phyloP scores from a whole-genome alignment of 2,797 vertebrate genomes.

The Neopelma chrysocephalum region DNA sequence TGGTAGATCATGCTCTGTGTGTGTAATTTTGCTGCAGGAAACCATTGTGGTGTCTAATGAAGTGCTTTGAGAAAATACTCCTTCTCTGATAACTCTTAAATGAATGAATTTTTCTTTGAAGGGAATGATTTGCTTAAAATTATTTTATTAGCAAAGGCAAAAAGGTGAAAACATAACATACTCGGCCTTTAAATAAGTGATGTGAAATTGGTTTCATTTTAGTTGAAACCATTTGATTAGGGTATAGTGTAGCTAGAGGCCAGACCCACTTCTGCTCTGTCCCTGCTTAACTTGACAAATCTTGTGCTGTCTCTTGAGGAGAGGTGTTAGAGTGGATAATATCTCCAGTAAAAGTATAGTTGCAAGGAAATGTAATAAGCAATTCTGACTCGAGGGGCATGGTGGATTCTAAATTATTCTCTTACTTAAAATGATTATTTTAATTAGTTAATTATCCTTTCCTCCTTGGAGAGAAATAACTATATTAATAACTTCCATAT shows the following conservation, averaged over 20 bases:
- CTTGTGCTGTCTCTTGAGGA: not conserved
- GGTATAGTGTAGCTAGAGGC: not conserved
- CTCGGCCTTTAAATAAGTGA: not conserved
- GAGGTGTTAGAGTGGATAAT: no score
- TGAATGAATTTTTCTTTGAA: not conserved
- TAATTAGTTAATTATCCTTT: not conserved
- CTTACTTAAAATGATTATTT: not conserved
- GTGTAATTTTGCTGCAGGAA: not conserved
- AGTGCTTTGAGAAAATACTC: not conserved
- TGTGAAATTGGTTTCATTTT: not conserved
- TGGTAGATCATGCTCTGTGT: not conserved
- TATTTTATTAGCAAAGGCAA: not conserved
- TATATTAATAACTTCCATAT: not conserved
- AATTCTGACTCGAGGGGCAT: not conserved
- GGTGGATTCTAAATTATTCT: not conserved
- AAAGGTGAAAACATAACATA: not conserved
- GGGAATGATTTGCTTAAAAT: not conserved
- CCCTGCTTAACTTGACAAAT: not conserved
- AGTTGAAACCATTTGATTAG: not conserved
- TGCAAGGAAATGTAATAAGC: not conserved
- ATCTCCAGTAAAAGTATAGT: not conserved
- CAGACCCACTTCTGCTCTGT: not conserved
- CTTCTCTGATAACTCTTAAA: not conserved
- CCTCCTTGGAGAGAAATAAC: not conserved
- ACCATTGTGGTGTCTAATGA: not conserved